phyloP scores from a whole-genome alignment of 2,888 invertebrate genomes.

The Meteorus cinctellus region DNA sequence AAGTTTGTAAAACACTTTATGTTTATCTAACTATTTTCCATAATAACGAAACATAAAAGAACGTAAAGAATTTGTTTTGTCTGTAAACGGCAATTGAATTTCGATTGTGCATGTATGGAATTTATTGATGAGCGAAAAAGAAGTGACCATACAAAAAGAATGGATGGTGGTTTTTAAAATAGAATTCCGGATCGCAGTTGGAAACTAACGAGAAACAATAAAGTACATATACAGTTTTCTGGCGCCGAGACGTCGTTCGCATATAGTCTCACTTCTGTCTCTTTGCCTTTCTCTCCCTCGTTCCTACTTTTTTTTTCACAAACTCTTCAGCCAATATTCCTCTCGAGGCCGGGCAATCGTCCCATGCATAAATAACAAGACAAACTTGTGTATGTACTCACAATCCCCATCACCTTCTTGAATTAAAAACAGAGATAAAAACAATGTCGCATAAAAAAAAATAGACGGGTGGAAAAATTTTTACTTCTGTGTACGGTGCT shows the following conservation, averaged over 20 bases:
- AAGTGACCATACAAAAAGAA: background rate
- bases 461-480: background rate
- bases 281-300: background rate
- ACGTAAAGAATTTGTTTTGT: background rate
- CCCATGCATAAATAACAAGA: constrained; percentile 24
- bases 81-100: background rate
- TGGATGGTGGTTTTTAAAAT: constrained; percentile 2
- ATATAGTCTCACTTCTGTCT: background rate
- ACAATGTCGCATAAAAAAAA: background rate
- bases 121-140: background rate
- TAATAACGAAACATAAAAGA: background rate
- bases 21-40: background rate
- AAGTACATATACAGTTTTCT: constrained; percentile 2
- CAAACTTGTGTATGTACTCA: background rate
- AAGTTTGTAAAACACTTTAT: background rate
- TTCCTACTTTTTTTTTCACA: background rate
- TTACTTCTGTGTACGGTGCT: background rate
- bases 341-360: constrained; percentile 9
- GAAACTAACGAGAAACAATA: constrained; percentile 7
- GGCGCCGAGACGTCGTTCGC: constrained; percentile 12
- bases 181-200: background rate
- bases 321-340: background rate
- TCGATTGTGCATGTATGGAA: background rate
- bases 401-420: constrained; percentile 5
- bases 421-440: background rate